Base-by-base conservation (phyloP, 2,113 vertebrate species). In the Siphamia tubifer region DNA sequence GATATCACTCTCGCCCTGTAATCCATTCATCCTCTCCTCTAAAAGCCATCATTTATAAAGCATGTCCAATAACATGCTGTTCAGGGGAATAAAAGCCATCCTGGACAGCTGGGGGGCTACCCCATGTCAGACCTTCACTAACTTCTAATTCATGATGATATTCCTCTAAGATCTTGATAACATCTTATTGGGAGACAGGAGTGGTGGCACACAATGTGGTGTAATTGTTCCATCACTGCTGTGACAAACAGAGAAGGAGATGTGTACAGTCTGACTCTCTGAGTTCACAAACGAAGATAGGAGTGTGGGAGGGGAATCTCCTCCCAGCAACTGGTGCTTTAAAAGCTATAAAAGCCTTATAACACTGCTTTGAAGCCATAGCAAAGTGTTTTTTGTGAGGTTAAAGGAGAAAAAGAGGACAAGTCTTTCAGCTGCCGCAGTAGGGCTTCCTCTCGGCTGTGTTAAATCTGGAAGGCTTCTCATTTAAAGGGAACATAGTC, bases 21-120 rank as follows among this genome's bases (percentile, higher is more conserved):
- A 81, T 74, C 76, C 40, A 76, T 76, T 74, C 66, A 66, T 17
- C 24, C 20, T 15, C 17, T 44, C 21, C 44, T 48, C 64, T 38
- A 27, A 75, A 67, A 74, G 44, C 35, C 49, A 61, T 80, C 49
- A 63, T 70, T 83, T 81, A 54, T 38, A 61, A 69, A 43, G 55
- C 35, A 19, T 65, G 20, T 66, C 53, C 34, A 30, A 25, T 8
- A 30, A 31, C 35, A 42, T 56, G 60, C 56, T 57, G 34, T 57
- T 60, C 7, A 31, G 17, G 23, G 43, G 27, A 66, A 63, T 74
- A 79, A 74, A 88, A 61, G 23, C 13, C 15, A 27, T 11, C 21
- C 47, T 21, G 8, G 6, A 21, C 45, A 44, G 31, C 40, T 16
- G 20, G 1, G 1, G 10, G 35, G 20, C 2, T 2, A 19, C 54